These are phyloP conservation scores for Nasonia vitripennis DNA, from an alignment of 1,140 invertebrate genomes.

Conservation along the genomic window DNA sequence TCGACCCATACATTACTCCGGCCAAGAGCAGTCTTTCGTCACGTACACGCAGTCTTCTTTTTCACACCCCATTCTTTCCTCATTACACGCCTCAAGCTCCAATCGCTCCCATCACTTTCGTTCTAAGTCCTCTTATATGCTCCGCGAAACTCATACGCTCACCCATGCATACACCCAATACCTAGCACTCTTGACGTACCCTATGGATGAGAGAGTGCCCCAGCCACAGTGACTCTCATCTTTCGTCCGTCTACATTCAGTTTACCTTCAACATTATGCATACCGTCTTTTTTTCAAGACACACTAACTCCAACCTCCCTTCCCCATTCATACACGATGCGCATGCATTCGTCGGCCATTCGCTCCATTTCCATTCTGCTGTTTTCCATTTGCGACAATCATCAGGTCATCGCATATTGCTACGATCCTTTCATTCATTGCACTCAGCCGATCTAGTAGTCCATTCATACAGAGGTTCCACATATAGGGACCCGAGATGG, in stretches of 20 bases:
- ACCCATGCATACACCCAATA: too few species aligned
- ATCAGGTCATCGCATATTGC: conserved; percentile 11
- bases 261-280: too few species aligned
- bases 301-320: not conserved
- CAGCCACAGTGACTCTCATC: too few species aligned
- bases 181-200: too few species aligned
- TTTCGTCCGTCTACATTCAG: too few species aligned
- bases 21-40: not conserved
- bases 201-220: too few species aligned
- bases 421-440: not conserved
- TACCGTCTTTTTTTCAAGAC: not conserved
- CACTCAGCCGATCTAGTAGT: not conserved
- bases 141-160: too few species aligned
- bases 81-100: too few species aligned
- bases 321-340: not conserved
- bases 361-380: not conserved
- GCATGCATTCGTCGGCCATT: not conserved
- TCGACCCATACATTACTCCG: not conserved
- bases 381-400: not conserved
- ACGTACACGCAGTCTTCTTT: not conserved
- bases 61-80: not conserved
- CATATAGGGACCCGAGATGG: too few species aligned
- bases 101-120: too few species aligned
- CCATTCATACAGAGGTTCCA: not conserved
- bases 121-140: too few species aligned